Base-by-base conservation (phyloP, 2,888 invertebrate species). In the Zygogramma bicolorata region DNA sequence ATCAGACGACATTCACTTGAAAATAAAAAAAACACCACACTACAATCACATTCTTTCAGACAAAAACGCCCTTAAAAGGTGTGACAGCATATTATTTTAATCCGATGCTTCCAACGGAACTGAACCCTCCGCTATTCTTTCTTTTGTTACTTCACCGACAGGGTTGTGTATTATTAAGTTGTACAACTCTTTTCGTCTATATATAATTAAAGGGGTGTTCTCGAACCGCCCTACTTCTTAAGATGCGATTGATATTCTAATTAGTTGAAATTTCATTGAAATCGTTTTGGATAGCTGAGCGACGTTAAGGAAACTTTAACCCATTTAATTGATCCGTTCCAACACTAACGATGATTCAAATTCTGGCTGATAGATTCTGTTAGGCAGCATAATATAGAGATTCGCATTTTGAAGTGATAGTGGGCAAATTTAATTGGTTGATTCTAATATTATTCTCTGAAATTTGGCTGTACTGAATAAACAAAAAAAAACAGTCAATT, bases 191-290 rank as follows among this genome's bases (percentile, higher is more conserved):
- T 20, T 40, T 58, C 58, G 53, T 25, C 25, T 42, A 20, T 53
- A 57, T 66, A 67, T 34, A 67, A 62, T 71, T 29, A 31, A 65
- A 67, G 67, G 73, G 73, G 68, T 68, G 67, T 58, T 60, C 29
- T 65, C 38, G 59, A 38, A 60, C 70, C 73, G 49, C 70, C 70
- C 70, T 57, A 61, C 42, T 61, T 60, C 49, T 65, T 68, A 57
- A 38, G 57, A 62, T 69, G 18, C 25, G 15, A 58, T 46, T 58
- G 67, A 70, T 70, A 67, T 70, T 70, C n/a, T 70, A 63, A 70
- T 73, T 65, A 70, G 70, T 53, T 58, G 60, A 69, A 71, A 67
- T 67, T n/a, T 31, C 20, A 71, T 71, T 67, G 34, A 42, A 67
- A 57, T 60, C 34, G 38, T 31, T 25, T 8, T 20, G 25, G 59